These are phyloP conservation scores for human DNA, from an alignment of 2,113 vertebrate species.

Conservation along the genomic window GRCh38 chr6:109301501-109302000, in stretches of 20 bases:
- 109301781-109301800: background rate
- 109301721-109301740: background rate
- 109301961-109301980: background rate
- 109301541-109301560: background rate
- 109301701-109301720: background rate
- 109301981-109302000: background rate
- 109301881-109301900: slow-evolving; percentile 16
- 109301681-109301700: background rate
- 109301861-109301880: background rate
- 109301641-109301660: background rate
- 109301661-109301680: background rate
- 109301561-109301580: background rate
- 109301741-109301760: background rate
- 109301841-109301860: background rate
- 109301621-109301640: background rate
- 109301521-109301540: background rate
- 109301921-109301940: background rate
- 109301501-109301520: background rate
- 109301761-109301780: background rate
- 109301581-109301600: background rate
- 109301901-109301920: slow-evolving; percentile 19
- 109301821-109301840: background rate
- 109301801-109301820: background rate
- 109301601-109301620: background rate
- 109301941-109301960: background rate